These are phyloP conservation scores for Ischnura elegans DNA, from an alignment of 2,888 invertebrate genomes.

Conservation along the genomic window DNA sequence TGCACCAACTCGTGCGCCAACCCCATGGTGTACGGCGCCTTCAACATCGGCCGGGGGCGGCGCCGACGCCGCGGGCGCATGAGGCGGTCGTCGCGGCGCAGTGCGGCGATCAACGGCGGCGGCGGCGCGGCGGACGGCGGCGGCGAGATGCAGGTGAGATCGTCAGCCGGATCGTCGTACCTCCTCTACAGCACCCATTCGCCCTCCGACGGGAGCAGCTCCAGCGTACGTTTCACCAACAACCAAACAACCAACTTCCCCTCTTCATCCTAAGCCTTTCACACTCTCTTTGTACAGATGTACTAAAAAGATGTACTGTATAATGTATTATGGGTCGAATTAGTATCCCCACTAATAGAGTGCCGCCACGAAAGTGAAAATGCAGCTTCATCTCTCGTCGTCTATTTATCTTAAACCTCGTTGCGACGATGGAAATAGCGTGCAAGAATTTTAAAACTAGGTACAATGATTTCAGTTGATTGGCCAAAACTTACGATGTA, in stretches of 20 bases:
- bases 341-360: no score
- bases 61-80: not conserved
- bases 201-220: conserved; percentile 15
- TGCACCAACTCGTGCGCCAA: conserved; percentile 98
- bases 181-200: not conserved
- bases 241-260: not conserved
- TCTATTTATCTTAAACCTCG: no score
- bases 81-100: not conserved
- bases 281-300: not conserved
- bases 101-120: not conserved
- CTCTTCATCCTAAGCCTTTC: no score
- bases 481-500: no score
- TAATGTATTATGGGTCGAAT: no score
- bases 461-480: no score
- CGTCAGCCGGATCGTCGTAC: not conserved
- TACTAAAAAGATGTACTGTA: no score
- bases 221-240: conserved; percentile 10
- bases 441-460: no score
- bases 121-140: not conserved
- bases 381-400: no score
- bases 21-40: conserved; percentile 96
- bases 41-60: conserved; percentile 83
- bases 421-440: no score
- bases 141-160: conserved; percentile 11
- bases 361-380: no score